These are phyloP conservation scores for Rhizomys pruinosus DNA, from an alignment of 2,113 vertebrate species.

Conservation along the genomic window DNA sequence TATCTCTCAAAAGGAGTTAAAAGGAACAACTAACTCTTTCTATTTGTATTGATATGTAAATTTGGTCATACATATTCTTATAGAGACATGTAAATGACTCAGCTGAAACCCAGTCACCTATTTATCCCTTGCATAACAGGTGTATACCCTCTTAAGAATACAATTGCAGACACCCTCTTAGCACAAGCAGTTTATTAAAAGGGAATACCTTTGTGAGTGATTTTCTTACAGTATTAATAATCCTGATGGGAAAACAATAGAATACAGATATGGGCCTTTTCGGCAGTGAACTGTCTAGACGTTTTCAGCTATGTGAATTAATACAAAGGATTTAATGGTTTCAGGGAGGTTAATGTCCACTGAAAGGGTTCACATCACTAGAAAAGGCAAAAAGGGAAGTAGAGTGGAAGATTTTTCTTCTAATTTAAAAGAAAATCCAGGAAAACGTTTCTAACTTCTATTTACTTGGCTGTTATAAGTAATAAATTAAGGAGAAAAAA, in stretches of 20 bases:
- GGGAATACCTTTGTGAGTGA: conserved; percentile 50
- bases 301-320: conserved; percentile 49
- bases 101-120: conserved; percentile 65
- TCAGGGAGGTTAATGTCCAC: conserved; percentile 50
- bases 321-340: conserved; percentile 45
- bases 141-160: conserved; percentile 23
- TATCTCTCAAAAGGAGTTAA: conserved; percentile 60
- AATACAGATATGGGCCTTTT: conserved; percentile 54
- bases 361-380: conserved; percentile 32
- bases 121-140: conserved; percentile 42
- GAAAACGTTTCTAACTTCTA: conserved; percentile 24
- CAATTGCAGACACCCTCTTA: conserved; percentile 54
- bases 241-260: conserved; percentile 73
- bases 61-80: conserved; percentile 74
- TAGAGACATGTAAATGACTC: conserved; percentile 64
- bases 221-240: conserved; percentile 73
- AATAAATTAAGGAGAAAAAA: background rate
- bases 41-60: conserved; percentile 78
- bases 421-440: background rate
- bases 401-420: conserved; percentile 35
- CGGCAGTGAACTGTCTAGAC: background rate
- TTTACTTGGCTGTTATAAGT: background rate
- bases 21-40: conserved; percentile 57
- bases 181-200: conserved; percentile 75
- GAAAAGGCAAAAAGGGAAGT: background rate